Evolutionary conservation across 1,140 invertebrate species (phyloP).

Genomic region (Steinernema khuongi): DNA sequence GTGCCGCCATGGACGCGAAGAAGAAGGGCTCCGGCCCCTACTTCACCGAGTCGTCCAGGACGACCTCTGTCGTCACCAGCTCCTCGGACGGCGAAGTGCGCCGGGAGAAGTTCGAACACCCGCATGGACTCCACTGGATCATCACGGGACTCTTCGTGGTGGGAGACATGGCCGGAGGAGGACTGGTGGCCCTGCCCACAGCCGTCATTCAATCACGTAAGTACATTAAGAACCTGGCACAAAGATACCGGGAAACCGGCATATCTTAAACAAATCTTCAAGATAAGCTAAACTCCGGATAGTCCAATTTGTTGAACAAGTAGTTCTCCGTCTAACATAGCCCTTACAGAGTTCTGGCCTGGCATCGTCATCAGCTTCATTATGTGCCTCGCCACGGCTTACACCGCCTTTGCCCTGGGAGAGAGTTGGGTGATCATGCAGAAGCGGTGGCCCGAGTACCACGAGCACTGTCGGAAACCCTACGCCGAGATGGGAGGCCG

Average conservation of each 20-base stretch:
- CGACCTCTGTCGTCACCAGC: neutral
- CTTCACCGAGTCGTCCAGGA: neutral
- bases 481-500: conserved; percentile 68
- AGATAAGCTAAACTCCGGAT: too few relatives aligned
- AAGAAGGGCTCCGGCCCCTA: conserved; percentile 4
- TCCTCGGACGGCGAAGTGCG: neutral
- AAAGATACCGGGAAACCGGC: too few relatives aligned
- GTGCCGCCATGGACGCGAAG: conserved; percentile 9
- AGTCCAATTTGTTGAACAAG: too few relatives aligned
- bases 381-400: conserved; percentile 32
- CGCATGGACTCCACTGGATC: conserved; percentile 40
- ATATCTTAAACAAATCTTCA: too few relatives aligned
- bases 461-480: conserved; percentile 65
- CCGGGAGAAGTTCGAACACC: neutral
- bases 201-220: conserved; percentile 49
- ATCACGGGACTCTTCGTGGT: conserved; percentile 53
- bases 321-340: neutral
- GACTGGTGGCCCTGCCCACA: conserved; percentile 53
- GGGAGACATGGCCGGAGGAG: conserved; percentile 54
- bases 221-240: too few relatives aligned
- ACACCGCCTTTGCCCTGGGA: conserved; percentile 62
- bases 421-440: conserved; percentile 71
- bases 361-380: conserved; percentile 43
- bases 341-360: conserved; percentile 38
- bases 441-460: conserved; percentile 66